phyloP scores from a whole-genome alignment of 2,113 vertebrate species.

The Notarius quadriscutis region DNA sequence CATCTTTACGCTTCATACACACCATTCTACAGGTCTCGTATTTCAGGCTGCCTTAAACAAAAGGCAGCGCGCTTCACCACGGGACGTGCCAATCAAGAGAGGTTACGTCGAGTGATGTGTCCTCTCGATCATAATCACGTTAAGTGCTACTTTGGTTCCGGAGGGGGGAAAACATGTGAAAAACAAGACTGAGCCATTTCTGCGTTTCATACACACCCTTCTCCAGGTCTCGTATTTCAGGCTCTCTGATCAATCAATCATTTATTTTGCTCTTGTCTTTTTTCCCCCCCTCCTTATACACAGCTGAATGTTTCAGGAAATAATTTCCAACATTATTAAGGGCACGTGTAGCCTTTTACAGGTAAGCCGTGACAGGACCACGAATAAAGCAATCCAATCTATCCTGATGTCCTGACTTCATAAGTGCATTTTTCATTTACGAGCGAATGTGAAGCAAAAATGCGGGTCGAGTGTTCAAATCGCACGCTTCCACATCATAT shows the following conservation, averaged over 20 bases:
- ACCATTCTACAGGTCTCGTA: too few relatives aligned
- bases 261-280: background rate
- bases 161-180: background rate
- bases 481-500: background rate
- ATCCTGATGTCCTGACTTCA: background rate
- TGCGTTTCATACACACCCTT: too few relatives aligned
- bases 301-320: background rate
- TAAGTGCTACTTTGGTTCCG: conserved; percentile 46
- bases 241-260: background rate
- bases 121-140: conserved; percentile 53
- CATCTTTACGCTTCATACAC: too few relatives aligned
- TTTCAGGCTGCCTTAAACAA: conserved; percentile 38
- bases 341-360: background rate
- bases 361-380: background rate
- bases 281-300: background rate
- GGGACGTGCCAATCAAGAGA: conserved; percentile 51
- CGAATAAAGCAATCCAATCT: background rate
- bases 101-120: conserved; percentile 40
- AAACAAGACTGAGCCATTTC: conserved; percentile 20
- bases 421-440: background rate
- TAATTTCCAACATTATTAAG: background rate
- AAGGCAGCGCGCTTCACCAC: conserved; percentile 46
- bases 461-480: background rate
- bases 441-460: background rate
- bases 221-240: background rate